Base-by-base conservation (phyloP, 2,797 vertebrate genomes). In the Discoglossus pictus region DNA sequence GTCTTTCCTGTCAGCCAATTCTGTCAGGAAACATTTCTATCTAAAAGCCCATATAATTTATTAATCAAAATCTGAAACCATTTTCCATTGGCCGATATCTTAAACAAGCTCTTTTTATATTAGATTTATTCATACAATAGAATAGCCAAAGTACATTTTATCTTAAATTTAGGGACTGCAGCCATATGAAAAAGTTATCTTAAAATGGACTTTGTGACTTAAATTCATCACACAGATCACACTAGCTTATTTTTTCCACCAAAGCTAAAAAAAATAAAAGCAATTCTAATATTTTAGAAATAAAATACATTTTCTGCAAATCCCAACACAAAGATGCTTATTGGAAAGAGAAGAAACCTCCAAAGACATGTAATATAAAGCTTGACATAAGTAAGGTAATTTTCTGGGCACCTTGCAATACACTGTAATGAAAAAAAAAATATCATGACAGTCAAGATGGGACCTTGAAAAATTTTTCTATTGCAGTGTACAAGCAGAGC, bases 381-480 rank as follows among this genome's bases (percentile, higher is more conserved):
- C 12, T 50, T 52, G 46, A 51, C 55, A 59, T 51, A 67, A 67
- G 54, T 35, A 67, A 67, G 65, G 53, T 59, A 58, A 60, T 67
- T 67, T 67, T 48, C 54, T 42, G 54, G 54, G 54, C 54, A 59
- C 38, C 53, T 59, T 64, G 48, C 61, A 64, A 42, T 34, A 20
- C 24, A 39, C 61, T 65, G n/a, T n/a, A n/a, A n/a, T n/a, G n/a
- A 65, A 65, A 55, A 47, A 54, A 55, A 65, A 65, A 64, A 64
- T 53, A 50, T 53, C 61, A 64, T 53, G 61, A 64, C 61, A 53
- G 61, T 50, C 61, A 64, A 64, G 61, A 64, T 43, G 61, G 48
- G 48, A 64, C 38, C 38, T 48, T 23, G 38, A 38, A 64, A 64
- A 53, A 64, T 64, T 38, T 64, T 43, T 27, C 50, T 16, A 21